These are phyloP conservation scores for Metallyticus violacea DNA, from an alignment of 2,888 invertebrate genomes.

Conservation along the genomic window DNA sequence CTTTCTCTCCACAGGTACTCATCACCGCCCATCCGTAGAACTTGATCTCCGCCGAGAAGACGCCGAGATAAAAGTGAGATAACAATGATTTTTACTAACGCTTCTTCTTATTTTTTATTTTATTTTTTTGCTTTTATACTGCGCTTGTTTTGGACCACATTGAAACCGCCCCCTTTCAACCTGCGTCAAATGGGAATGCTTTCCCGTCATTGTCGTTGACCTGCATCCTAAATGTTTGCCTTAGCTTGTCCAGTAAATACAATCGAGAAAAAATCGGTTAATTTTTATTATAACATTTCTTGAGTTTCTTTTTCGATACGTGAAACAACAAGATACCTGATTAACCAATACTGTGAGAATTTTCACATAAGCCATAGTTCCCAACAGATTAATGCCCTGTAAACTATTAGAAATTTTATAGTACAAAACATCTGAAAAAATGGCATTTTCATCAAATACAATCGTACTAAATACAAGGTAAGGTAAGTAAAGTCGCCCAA, in stretches of 20 bases:
- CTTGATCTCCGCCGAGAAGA: constrained; percentile 99
- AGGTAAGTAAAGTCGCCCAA: not conserved
- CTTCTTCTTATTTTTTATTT: not conserved
- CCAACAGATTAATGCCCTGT: too few species aligned
- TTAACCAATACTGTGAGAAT: too few species aligned
- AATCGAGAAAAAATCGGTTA: not conserved
- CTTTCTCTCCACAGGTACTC: not conserved
- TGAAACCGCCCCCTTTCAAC: not conserved
- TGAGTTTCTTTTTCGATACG: too few species aligned
- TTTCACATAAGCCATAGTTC: too few species aligned
- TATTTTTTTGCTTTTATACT: not conserved
- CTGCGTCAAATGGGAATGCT: not conserved
- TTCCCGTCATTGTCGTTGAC: too few species aligned
- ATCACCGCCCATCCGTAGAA: constrained; percentile 83
- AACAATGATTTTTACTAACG: not conserved
- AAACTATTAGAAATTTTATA: too few species aligned
- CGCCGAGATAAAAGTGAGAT: constrained; percentile 89
- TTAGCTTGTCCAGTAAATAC: not conserved
- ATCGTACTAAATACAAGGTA: not conserved
- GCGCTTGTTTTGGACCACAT: not conserved
- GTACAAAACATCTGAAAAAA: too few species aligned
- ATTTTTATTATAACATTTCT: too few species aligned
- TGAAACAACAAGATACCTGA: too few species aligned
- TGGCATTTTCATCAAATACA: too few species aligned
- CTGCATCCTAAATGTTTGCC: not conserved